Evolutionary conservation across 1,140 invertebrate species (phyloP), one percentile per base, ranked within the genome.

Genomic region (Atta texana): DNA sequence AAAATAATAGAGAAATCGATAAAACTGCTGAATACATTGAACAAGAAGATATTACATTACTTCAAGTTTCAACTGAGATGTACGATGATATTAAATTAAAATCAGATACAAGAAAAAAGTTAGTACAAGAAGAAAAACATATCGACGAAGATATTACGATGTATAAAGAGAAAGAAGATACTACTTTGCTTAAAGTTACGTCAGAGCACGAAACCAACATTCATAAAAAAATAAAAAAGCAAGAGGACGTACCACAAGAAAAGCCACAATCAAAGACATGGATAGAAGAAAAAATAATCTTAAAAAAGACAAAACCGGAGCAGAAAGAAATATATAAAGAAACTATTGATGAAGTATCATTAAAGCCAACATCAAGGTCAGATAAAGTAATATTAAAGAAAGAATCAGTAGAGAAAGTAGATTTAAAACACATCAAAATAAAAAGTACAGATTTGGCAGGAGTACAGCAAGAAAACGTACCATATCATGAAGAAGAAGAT

Each of bases 351-450:
- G 89, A 92, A 59, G 77, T 91, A 2, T 68, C 95, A 87, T 89
- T 97, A 14, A 96, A 96, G 86, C 95, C 96, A 16, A 94, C 95
- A 1, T 95, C 94, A 88, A 93, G 93, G 55, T 87, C 91, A 53
- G 93, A 92, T n/a, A 91, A 89, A 86, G 80, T 91, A 86, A 78
- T 91, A 21, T 7, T 61, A 1, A 69, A 28, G 91, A 94, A 87
- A 86, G 88, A 28, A 64, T 86, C 16, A 4, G 10, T 72, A 14
- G 69, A 89, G 8, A 91, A 59, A 66, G 72, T 71, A 7, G 90
- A 93, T 61, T 92, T 94, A 24, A 87, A 91, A 74, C 90, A 53
- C 18, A 53, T 87, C 2, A 75, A 87, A 51, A 80, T 76, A 7
- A 69, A 91, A 44, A 72, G 28, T 18, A n/a, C n/a, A 0, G 68